Evolutionary conservation across 2,888 invertebrate genomes (phyloP).

Genomic region (Lasioglossum villosulum): DNA sequence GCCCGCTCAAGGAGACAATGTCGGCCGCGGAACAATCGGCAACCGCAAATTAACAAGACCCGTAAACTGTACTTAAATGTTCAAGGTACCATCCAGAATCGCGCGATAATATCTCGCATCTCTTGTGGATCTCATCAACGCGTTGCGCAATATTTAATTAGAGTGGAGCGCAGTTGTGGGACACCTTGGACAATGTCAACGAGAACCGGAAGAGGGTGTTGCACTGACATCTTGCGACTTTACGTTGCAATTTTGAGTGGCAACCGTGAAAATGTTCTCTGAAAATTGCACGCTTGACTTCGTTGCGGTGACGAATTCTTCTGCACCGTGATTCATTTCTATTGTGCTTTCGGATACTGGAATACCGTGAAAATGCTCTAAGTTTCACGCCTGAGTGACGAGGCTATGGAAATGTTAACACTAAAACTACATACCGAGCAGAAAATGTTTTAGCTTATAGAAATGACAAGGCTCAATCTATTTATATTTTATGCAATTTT

Average conservation of each 20-base stretch:
- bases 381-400: too few relatives aligned
- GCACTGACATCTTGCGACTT: background rate
- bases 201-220: background rate
- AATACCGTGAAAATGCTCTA: too few relatives aligned
- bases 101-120: background rate
- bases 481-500: too few relatives aligned
- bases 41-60: constrained; percentile 19
- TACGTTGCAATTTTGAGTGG: background rate
- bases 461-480: too few relatives aligned
- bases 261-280: background rate
- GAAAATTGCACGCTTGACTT: background rate
- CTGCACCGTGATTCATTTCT: too few relatives aligned
- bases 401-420: background rate
- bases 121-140: background rate
- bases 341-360: too few relatives aligned
- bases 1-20: constrained; percentile 1
- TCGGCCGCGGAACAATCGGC: constrained; percentile 27
- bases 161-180: background rate
- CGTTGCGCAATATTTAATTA: constrained; percentile 12
- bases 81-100: background rate
- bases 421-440: too few relatives aligned
- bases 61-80: constrained; percentile 4
- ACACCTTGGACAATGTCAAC: background rate
- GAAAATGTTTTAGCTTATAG: too few relatives aligned
- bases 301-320: too few relatives aligned